Evolutionary conservation across 2,888 invertebrate species (phyloP), one percentile per base, ranked within the genome.

Genomic region (Cynaeus angustus): DNA sequence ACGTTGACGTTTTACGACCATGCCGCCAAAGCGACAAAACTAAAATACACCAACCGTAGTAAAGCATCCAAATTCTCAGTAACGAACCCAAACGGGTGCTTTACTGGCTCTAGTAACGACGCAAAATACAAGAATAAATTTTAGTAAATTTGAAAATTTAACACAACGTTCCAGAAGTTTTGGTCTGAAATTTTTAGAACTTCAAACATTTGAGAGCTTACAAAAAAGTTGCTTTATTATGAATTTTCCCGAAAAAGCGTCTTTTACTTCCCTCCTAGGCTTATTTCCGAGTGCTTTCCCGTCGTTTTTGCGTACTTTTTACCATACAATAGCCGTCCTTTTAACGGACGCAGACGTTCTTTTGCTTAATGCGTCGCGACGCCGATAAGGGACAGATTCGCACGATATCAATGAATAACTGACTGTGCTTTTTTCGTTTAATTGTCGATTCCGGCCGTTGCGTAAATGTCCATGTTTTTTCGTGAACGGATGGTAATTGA

Each of bases 361-460:
- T 28, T 6, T 5, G 21, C 28, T 52, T 52, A 28, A 52, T 52
- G 55, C 16, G 55, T 8, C 28, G 50, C 50, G 50, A 10, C 50
- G 50, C 50, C 50, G 12, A 13, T 14, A 21, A 21, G 4, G 21
- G 21, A 4, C 21, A 21, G 21, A 21, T 21, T 21, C 21, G 21
- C 21, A 21, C 21, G 21, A 21, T 4, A 4, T 45, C 16, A 16
- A 46, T 46, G 46, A 46, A 46, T 46, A 46, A 46, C 13, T 46
- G 46, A 46, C 16, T n/a, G 5, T 13, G 6, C 12, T 43, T 43
- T 43, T 43, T 13, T 9, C 43, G 3, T 30, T 50, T 50, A 50
- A 50, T 50, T 50, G 50, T 50, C 28, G 50, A 50, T 28, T 30
- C 45, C 21, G 37, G 37, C 1, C 30, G 30, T 30, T 8, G 37